A percentile compares a stretch with the other conserved stretches of the same genome.
These are phyloP conservation scores for Episyrphus balteatus DNA, from an alignment of 1,140 invertebrate species.

Conservation along the genomic window DNA sequence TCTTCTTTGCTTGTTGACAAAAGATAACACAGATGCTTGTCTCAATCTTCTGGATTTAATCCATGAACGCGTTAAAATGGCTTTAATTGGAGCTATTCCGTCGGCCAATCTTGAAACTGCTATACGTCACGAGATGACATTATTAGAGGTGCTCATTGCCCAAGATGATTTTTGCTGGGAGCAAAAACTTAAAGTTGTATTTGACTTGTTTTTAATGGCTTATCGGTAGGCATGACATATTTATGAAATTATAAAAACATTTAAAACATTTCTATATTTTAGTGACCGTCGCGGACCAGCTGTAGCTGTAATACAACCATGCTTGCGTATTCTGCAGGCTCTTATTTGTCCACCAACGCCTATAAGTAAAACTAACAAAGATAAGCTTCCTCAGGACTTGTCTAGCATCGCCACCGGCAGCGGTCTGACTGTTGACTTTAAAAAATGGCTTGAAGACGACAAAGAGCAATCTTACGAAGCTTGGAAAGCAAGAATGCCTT, in stretches of 20 bases:
- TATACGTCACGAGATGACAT: conserved; percentile 75
- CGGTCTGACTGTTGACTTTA: conserved; percentile 58
- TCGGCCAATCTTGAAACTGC: conserved; percentile 63
- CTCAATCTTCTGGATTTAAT: conserved; percentile 74
- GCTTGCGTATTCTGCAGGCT: conserved; percentile 70
- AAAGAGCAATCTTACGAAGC: conserved; percentile 55
- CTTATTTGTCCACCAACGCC: conserved; percentile 61
- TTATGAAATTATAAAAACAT: conserved; percentile 7
- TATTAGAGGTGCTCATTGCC: conserved; percentile 76
- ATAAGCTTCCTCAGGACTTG: conserved; percentile 18
- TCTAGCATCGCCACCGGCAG: conserved; percentile 47
- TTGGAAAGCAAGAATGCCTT: conserved; percentile 45
- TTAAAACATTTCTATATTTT: conserved; percentile 64
- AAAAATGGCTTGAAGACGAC: conserved; percentile 67
- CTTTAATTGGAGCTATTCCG: conserved; percentile 48
- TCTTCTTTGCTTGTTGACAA: conserved; percentile 79
- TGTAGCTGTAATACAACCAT: conserved; percentile 45
- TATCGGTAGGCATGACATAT: conserved; percentile 44
- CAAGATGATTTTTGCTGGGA: conserved; percentile 95
- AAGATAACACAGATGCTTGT: conserved; percentile 78
- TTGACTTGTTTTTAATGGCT: conserved; percentile 70
- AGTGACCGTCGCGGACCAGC: conserved; percentile 27
- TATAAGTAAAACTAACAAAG: conserved; percentile 44
- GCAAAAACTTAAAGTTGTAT: conserved; percentile 77
- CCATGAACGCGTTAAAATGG: conserved; percentile 68